Conservation (phyloP, 2,888 invertebrate genomes). For the Caenorhabditis sp. region DNA sequence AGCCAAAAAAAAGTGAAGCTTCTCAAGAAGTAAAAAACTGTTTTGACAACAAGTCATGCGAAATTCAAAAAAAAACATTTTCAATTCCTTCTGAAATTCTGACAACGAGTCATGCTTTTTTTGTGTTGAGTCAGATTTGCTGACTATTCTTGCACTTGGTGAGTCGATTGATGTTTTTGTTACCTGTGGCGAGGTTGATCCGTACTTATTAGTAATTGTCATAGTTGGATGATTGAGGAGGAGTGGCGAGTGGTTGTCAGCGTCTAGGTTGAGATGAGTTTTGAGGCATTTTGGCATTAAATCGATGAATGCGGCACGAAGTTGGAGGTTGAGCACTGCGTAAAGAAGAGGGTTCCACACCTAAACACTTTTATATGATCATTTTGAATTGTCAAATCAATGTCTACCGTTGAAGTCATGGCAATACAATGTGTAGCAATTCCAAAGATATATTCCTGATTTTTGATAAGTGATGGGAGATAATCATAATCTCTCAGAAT, state of each 20-base stretch:
- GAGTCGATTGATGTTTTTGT: constrained; percentile 14
- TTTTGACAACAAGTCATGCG: neutral
- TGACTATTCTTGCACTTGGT: constrained; percentile 1
- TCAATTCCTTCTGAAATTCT: neutral
- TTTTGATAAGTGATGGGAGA: constrained; percentile 58
- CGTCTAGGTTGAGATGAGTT: constrained; percentile 24
- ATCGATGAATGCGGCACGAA: constrained; percentile 67
- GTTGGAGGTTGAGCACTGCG: constrained; percentile 67
- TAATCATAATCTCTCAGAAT: constrained; percentile 66
- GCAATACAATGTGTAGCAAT: constrained; percentile 69
- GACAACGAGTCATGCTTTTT: neutral
- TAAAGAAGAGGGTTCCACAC: constrained; percentile 69
- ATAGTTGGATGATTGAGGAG: constrained; percentile 33
- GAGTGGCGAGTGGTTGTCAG: constrained; percentile 31
- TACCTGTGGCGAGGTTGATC: constrained; percentile 44
- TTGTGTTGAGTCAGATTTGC: constrained; percentile 2
- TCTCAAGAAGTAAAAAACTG: neutral
- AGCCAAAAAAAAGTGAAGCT: too few species aligned
- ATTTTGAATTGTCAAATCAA: neutral
- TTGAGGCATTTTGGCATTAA: constrained; percentile 62
- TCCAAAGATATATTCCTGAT: constrained; percentile 67
- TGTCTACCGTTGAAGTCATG: constrained; percentile 67
- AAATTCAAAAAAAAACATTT: neutral
- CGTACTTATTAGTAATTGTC: constrained; percentile 44
- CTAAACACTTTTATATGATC: constrained; percentile 25